Conservation (phyloP, 2,113 vertebrate genomes). For the Gallinago media region DNA sequence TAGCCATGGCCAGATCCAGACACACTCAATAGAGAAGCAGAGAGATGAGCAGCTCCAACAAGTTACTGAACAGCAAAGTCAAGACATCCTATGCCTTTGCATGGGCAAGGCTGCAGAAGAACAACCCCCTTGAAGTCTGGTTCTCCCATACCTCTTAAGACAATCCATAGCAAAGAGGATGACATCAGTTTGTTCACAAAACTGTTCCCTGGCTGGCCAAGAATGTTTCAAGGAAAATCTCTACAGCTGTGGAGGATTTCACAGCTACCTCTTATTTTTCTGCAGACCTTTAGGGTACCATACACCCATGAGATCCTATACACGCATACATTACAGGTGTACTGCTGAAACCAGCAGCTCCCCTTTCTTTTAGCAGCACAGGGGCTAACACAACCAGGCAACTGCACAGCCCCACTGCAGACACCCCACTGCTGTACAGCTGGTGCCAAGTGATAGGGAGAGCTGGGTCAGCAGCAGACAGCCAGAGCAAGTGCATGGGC, state of each 20-base stretch:
- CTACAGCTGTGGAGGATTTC: background rate
- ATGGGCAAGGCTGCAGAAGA: background rate
- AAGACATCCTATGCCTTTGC: background rate
- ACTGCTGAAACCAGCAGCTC: background rate
- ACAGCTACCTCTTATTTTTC: background rate
- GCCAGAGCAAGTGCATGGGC: fast-evolving
- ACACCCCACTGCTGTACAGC: background rate
- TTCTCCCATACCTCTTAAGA: too few relatives aligned
- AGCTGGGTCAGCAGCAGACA: background rate
- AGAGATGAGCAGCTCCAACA: background rate
- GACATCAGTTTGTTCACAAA: background rate
- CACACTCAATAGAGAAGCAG: background rate
- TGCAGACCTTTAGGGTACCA: background rate
- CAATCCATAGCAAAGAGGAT: background rate
- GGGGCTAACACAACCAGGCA: background rate
- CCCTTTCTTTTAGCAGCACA: background rate
- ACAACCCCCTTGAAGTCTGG: too few relatives aligned
- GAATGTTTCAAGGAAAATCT: background rate
- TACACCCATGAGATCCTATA: background rate
- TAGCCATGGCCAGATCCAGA: background rate
- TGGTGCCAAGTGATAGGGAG: background rate
- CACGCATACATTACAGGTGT: too few relatives aligned
- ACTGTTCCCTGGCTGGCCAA: background rate
- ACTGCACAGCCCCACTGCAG: background rate
- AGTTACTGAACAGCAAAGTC: background rate